Conservation (phyloP, 35 echinoderm and acorn worm genomes). For the Hemicentrotus pulcherrimus region DNA sequence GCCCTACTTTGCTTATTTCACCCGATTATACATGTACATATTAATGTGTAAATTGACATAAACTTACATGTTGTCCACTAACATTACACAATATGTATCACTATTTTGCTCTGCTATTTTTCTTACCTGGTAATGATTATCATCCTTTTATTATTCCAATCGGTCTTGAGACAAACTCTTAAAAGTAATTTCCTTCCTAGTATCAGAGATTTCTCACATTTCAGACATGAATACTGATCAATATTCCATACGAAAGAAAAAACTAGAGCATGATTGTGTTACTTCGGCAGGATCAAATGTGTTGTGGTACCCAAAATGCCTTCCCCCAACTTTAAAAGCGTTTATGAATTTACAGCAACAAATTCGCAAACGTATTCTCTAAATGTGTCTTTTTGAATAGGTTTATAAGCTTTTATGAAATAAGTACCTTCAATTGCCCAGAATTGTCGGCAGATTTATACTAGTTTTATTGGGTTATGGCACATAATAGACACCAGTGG, state of each 20-base stretch:
- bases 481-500: background rate
- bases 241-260: too few relatives aligned
- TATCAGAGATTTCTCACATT: background rate
- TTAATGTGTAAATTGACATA: too few relatives aligned
- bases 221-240: too few relatives aligned
- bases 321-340: background rate
- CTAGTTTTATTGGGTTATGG: conserved; percentile 11
- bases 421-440: conserved; percentile 10
- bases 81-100: too few relatives aligned
- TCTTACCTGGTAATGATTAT: background rate
- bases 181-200: background rate
- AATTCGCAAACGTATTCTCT: background rate
- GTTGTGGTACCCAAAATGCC: background rate
- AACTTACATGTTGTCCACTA: too few relatives aligned
- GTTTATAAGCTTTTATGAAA: conserved; percentile 20
- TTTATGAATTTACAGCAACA: background rate
- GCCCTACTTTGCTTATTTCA: too few relatives aligned
- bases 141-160: background rate
- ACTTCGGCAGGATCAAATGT: background rate
- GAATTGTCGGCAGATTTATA: background rate
- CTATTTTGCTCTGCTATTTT: too few relatives aligned
- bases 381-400: background rate
- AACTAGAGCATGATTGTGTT: background rate
- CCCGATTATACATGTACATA: too few relatives aligned
- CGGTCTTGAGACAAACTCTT: background rate